Conservation (phyloP, 2,113 vertebrate genomes). For the Ptychochromis oligacanthus region DNA sequence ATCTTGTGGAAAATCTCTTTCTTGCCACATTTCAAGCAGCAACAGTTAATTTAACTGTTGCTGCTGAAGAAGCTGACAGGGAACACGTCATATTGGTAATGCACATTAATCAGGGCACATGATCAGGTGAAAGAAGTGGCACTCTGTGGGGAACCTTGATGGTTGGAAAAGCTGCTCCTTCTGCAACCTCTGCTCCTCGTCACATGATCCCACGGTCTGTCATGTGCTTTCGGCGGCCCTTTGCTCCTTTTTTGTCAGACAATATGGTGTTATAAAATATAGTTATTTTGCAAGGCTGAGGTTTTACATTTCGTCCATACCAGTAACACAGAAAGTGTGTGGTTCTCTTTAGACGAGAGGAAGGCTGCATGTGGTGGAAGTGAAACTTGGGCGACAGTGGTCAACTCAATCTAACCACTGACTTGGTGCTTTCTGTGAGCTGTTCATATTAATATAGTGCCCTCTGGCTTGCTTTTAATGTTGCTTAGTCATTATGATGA, state of each 20-base stretch:
- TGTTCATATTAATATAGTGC: neutral
- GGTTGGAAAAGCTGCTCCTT: neutral
- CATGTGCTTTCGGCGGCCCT: conserved; percentile 27
- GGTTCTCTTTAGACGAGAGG: neutral
- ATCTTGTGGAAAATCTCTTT: neutral
- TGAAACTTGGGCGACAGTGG: conserved; percentile 7
- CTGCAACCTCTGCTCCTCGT: neutral
- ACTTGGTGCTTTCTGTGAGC: neutral
- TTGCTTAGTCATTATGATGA: conserved; percentile 41
- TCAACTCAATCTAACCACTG: neutral
- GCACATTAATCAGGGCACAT: neutral
- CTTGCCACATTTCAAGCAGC: neutral
- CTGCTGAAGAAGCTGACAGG: neutral
- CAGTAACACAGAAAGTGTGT: neutral
- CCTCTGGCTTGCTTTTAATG: conserved; percentile 16
- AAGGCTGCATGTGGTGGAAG: conserved; percentile 14
- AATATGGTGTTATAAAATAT: neutral
- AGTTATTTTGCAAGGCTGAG: neutral
- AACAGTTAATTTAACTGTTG: neutral
- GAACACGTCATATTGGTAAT: neutral
- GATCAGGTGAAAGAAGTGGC: conserved; percentile 4
- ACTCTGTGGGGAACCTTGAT: conserved; percentile 17
- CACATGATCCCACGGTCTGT: conserved; percentile 51
- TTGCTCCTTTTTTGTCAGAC: neutral
- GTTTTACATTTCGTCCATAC: neutral